phyloP scores from a whole-genome alignment of 2,113 vertebrate species.

The Epinephelus moara region DNA sequence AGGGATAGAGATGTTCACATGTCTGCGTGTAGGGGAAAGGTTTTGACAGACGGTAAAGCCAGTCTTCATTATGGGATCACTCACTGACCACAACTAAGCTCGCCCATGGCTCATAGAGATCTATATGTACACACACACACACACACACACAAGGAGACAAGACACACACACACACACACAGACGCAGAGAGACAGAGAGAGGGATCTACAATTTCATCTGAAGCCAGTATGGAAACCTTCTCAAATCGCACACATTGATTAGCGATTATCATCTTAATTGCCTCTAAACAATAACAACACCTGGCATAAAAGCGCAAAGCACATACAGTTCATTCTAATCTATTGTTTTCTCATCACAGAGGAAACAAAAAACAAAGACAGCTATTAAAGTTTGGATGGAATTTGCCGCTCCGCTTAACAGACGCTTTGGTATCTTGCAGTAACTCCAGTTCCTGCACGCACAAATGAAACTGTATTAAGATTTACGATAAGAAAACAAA shows the following conservation, averaged over 20 bases:
- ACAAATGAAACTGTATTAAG: conserved; percentile 75
- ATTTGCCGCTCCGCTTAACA: conserved; percentile 73
- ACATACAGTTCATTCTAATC: conserved; percentile 33
- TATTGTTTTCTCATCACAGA: conserved; percentile 57
- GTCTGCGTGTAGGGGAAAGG: conserved; percentile 43
- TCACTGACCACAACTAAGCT: conserved; percentile 65
- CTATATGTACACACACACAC: conserved; percentile 15
- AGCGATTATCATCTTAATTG: conserved; percentile 68
- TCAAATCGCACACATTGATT: conserved; percentile 55
- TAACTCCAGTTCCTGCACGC: conserved; percentile 62
- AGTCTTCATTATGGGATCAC: conserved; percentile 66
- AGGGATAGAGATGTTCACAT: neutral
- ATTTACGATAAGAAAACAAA: conserved; percentile 83
- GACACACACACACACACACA: conserved; percentile 8
- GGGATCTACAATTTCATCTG: neutral
- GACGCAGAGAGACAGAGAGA: neutral
- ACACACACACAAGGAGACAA: too few species aligned
- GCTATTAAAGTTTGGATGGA: conserved; percentile 61
- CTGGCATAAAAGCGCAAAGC: conserved; percentile 36
- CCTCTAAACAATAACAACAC: conserved; percentile 60
- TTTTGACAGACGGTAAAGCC: conserved; percentile 47
- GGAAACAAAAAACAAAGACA: conserved; percentile 29
- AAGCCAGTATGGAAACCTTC: conserved; percentile 18
- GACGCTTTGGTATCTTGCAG: conserved; percentile 58
- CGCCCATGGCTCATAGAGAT: conserved; percentile 40